Conservation (phyloP, 35 echinoderm and acorn worm genomes). For the Anneissia japonica region DNA sequence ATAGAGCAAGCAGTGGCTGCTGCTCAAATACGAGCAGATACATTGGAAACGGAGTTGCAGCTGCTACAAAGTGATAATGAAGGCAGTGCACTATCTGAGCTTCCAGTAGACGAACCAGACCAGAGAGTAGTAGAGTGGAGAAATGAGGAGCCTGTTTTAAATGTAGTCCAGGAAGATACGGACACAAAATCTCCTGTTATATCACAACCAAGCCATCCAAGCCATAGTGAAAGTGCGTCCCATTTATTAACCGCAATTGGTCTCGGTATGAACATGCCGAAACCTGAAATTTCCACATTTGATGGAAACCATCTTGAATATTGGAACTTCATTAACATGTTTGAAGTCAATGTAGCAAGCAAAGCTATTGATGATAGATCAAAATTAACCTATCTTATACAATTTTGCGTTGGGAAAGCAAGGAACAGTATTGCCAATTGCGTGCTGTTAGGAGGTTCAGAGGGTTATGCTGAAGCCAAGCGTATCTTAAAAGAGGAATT, state of each 20-base stretch:
- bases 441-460: background rate
- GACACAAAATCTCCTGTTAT: too few species aligned
- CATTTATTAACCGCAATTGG: background rate
- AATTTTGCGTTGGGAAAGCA: slow-evolving; percentile 7
- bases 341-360: background rate
- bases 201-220: too few species aligned
- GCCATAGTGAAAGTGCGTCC: too few species aligned
- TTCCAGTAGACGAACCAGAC: too few species aligned
- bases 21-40: too few species aligned
- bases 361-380: background rate
- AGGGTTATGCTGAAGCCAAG: slow-evolving; percentile 22
- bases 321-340: slow-evolving; percentile 1
- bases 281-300: background rate
- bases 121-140: too few species aligned
- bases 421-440: background rate
- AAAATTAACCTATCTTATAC: background rate
- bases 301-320: background rate
- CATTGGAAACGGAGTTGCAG: too few species aligned
- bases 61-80: too few species aligned
- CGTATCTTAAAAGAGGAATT: slow-evolving; percentile 57
- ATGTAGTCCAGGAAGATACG: too few species aligned
- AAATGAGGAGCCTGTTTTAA: too few species aligned
- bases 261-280: background rate
- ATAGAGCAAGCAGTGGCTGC: too few species aligned
- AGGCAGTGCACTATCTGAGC: too few species aligned